A percentile compares a stretch with the other conserved stretches of the same genome.
Evolutionary conservation across 2,797 vertebrate species (phyloP).

Genomic region (Chaenodraco wilsoni): DNA sequence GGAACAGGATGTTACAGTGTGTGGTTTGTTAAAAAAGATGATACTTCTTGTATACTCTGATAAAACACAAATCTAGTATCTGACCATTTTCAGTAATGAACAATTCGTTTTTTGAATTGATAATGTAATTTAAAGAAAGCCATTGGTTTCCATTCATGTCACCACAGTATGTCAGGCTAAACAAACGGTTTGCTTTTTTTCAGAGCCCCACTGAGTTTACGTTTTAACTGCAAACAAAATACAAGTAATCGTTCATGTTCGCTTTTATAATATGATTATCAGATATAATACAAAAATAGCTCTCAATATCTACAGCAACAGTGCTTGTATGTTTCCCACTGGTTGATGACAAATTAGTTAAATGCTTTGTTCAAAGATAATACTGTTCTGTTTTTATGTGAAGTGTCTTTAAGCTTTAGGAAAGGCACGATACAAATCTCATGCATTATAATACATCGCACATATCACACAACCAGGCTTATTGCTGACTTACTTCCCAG

Average conservation of each 20-base stretch:
- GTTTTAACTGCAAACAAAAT: not conserved
- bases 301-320: not conserved
- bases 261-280: not conserved
- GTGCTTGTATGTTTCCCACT: not conserved
- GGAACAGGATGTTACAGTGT: not conserved
- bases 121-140: not conserved
- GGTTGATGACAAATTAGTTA: not conserved
- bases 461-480: not conserved
- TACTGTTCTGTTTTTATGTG: too few relatives aligned
- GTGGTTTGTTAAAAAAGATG: not conserved
- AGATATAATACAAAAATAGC: too few relatives aligned
- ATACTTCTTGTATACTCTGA: not conserved
- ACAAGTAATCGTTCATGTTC: not conserved
- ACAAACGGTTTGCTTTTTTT: not conserved
- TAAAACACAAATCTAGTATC: not conserved
- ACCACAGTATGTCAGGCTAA: not conserved
- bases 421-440: too few relatives aligned
- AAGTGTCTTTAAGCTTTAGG: too few relatives aligned
- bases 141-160: conserved; percentile 1
- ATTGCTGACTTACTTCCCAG: conserved; percentile 88
- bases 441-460: too few relatives aligned
- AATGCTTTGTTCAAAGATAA: not conserved
- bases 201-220: rapidly evolving
- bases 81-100: not conserved
- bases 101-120: not conserved